Base-by-base conservation (phyloP, 2,797 vertebrate species). In the Paratrypauchen microcephalus region DNA sequence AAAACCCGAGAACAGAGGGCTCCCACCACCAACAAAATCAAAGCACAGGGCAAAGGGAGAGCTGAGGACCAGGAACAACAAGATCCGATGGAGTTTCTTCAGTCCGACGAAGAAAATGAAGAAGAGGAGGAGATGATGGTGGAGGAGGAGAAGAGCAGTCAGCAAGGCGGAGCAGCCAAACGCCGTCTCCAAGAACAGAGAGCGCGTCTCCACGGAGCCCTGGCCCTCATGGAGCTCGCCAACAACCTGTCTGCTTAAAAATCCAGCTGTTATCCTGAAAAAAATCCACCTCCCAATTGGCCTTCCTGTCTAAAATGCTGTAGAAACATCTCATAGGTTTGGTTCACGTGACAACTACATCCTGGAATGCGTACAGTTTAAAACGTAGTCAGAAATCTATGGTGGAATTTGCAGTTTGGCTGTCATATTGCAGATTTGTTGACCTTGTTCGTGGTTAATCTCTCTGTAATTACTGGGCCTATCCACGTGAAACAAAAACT, bases 141-240 rank as follows among this genome's bases (percentile, higher is more conserved):
- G 52, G 95, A 95, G 54, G 97, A 95, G 55, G 97, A 96, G 78
- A 96, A 92, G 16, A 82, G 87, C 2, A 78, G 70, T 71, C 91
- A 86, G 23, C 93, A 92, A 1, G 92, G 94, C 26, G 92, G 94
- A 32, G 94, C 95, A 0, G 87, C 92, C 55, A 94, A 90, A 67
- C 92, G 94, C 2, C 93, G 96, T 39, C 95, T 98, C 70, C 97
- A 98, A 72, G 97, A 99, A 91, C 95, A 95, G 55, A 93, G 96
- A 0, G 97, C 99, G 84, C 96, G 97, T 73, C 94, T 99, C 80
- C 97, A 99, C 0, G 97, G 97, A 0, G 97, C 97, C 0, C 91
- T 99, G 69, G 97, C 97, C 0, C 96, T 99, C 79, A 99, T 99
- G 0, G 97, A 99, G 95, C 92, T 99, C 19, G 97, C 97, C 78